Evolutionary conservation across 2,113 vertebrate genomes (phyloP), one percentile per base, ranked within the genome.

Genomic region (Pampusana beccarii): DNA sequence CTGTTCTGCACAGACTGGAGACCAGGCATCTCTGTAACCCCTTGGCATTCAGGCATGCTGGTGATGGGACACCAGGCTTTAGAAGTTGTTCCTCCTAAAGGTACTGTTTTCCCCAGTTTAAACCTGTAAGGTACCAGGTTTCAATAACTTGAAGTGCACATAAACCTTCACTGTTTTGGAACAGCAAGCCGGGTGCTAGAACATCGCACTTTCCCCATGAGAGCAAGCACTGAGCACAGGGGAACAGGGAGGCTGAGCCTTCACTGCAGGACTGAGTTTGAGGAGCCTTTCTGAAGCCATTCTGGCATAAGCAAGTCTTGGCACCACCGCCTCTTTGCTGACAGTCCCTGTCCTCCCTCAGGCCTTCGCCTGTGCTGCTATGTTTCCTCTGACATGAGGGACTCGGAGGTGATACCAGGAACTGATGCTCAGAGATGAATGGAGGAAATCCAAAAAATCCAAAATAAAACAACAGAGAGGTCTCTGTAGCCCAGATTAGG

Each of bases 321-420:
- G 38, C 31, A 84, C 38, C n/a, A 40, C 6, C 3, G 62, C 36
- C 7, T 62, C 20, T 29, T 87, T 6, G 1, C 50, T 74, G 46
- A 2, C 33, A 80, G 44, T 3, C 34, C 53, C 29, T 56, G 21
- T 46, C 24, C 34, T 56, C 21, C 42, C 16, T 4, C 61, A 79
- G 66, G 33, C 65, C 74, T 74, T 53, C 2, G 3, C 21, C 29
- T 64, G n/a, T 31, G n/a, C 61, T 71, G 20, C 66, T 83, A 46
- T 0, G 1, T 6, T 23, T 40, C 36, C 74, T 53, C 65, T 50
- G 24, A 51, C 40, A 6, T 2, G 1, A 1, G 2, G 25, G 5
- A 2, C 15, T 31, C 53, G 54, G 36, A 71, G 14, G 51, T 56
- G 42, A 26, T 53, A 15, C 21, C 38, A 17, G 67, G 42, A 58